A percentile compares a stretch with the other conserved stretches of the same genome.
Conservation (phyloP, 2,888 invertebrate species). For the Callyntrura guangdongensis region DNA sequence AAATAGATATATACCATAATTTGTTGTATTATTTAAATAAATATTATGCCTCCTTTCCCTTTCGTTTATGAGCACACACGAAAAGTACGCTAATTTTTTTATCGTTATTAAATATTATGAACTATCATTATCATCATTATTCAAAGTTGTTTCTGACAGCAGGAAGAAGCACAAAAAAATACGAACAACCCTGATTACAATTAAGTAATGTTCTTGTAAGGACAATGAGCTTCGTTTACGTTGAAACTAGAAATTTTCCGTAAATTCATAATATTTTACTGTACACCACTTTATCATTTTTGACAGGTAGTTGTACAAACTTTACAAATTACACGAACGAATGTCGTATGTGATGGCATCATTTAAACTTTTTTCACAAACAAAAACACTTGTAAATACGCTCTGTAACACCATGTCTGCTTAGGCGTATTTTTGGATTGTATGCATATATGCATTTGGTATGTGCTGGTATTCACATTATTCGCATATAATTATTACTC, state of each 20-base stretch:
- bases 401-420: too few species aligned
- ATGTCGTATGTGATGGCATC: too few species aligned
- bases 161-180: conserved; percentile 43
- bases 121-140: conserved; percentile 52
- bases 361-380: too few species aligned
- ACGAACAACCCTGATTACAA: conserved; percentile 3
- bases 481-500: too few species aligned
- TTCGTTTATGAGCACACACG: conserved; percentile 51
- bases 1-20: neutral
- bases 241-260: conserved; percentile 11
- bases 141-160: conserved; percentile 55
- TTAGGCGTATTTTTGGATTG: too few species aligned
- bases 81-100: conserved; percentile 35
- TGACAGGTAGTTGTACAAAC: too few species aligned
- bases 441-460: too few species aligned
- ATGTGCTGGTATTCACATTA: too few species aligned
- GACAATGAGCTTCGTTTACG: neutral
- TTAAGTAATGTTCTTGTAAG: conserved; percentile 24
- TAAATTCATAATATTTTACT: neutral
- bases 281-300: too few species aligned
- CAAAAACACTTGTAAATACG: too few species aligned
- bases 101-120: conserved; percentile 40
- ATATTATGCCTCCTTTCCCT: conserved; percentile 38
- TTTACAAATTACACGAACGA: too few species aligned
- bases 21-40: neutral